These are phyloP conservation scores for Zophobas morio DNA, from an alignment of 1,140 invertebrate genomes.

Conservation along the genomic window DNA sequence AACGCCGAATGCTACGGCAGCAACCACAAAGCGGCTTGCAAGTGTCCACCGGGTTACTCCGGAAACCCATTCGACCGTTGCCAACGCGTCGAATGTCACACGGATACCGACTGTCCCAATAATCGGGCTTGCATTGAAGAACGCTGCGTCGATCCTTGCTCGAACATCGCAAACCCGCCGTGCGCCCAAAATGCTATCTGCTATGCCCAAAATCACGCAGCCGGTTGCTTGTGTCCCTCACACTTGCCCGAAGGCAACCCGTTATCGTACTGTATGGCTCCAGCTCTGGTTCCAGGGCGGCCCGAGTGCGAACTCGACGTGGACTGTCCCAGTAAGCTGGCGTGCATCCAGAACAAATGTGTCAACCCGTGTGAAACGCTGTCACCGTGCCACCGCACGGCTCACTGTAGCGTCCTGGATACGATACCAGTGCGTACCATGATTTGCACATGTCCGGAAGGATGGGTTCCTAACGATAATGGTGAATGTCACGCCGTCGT, in stretches of 20 bases:
- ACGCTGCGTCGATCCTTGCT: constrained; percentile 84
- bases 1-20: constrained; percentile 87
- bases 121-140: constrained; percentile 79
- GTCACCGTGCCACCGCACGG: constrained; percentile 79
- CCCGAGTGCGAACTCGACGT: constrained; percentile 84
- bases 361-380: constrained; percentile 84
- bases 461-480: constrained; percentile 83
- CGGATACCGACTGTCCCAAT: constrained; percentile 81
- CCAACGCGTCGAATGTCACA: constrained; percentile 84
- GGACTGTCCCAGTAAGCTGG: constrained; percentile 84
- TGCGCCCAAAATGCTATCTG: constrained; percentile 88
- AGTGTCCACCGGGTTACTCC: constrained; percentile 78
- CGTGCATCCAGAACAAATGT: constrained; percentile 85
- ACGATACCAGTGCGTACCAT: constrained; percentile 87
- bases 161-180: constrained; percentile 72
- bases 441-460: constrained; percentile 87
- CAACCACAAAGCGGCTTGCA: constrained; percentile 82
- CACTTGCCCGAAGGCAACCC: constrained; percentile 83
- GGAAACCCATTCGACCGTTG: constrained; percentile 87
- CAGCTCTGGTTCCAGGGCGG: constrained; percentile 68
- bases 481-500: constrained; percentile 83
- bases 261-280: constrained; percentile 80
- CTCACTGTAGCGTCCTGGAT: constrained; percentile 84
- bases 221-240: constrained; percentile 83
- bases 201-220: constrained; percentile 81